These are phyloP conservation scores for Oreochromis grahami DNA, from an alignment of 2,797 vertebrate species.

Conservation along the genomic window DNA sequence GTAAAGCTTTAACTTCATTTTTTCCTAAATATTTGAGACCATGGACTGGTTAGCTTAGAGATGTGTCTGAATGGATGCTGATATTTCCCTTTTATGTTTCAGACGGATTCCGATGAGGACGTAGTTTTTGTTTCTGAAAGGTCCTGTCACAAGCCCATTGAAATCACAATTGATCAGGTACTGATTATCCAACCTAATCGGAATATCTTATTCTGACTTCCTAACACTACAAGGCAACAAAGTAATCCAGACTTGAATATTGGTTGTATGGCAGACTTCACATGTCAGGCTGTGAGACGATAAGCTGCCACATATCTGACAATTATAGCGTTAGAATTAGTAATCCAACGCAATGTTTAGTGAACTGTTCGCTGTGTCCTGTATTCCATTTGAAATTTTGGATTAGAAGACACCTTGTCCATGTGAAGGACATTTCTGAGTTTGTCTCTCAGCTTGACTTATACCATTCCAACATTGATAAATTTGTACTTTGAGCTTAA, in stretches of 20 bases:
- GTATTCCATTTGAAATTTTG: not conserved
- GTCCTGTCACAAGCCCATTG: constrained; percentile 60
- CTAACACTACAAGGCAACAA: not conserved
- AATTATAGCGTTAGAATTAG: not conserved
- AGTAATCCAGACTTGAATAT: not conserved
- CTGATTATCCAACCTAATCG: not conserved
- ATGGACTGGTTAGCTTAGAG: not conserved
- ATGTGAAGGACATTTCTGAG: not conserved
- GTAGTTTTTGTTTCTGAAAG: constrained; percentile 76
- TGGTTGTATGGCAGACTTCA: not conserved
- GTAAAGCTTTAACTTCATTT: not conserved
- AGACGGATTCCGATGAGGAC: constrained; percentile 52
- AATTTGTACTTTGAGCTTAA: not conserved
- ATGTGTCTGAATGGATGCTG: not conserved
- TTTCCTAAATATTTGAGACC: not conserved
- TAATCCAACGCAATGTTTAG: not conserved
- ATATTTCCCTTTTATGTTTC: not conserved
- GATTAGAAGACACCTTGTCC: not conserved
- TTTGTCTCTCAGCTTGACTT: not conserved
- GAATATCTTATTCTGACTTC: not conserved
- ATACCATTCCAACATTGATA: not conserved
- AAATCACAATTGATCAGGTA: constrained; percentile 80
- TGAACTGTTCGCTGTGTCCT: not conserved
- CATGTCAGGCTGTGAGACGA: not conserved
- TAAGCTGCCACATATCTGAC: not conserved